phyloP scores from a whole-genome alignment of 1,140 invertebrate genomes.

The Phthorimaea operculella region DNA sequence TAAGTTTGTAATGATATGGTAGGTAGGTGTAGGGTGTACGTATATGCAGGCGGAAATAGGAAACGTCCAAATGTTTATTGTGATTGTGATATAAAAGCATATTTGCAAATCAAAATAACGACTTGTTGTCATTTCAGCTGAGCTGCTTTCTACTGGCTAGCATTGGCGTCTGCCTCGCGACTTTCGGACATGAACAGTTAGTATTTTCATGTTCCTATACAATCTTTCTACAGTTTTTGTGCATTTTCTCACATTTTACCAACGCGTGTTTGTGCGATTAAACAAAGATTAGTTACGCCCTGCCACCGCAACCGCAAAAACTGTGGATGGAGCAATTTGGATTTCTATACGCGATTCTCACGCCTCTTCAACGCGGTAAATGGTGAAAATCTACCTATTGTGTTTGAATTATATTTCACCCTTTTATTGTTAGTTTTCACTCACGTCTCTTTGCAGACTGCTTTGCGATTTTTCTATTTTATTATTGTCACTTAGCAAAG shows the following conservation, averaged over 20 bases:
- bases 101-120: constrained; percentile 18
- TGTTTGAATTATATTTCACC: constrained; percentile 33
- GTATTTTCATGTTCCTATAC: constrained; percentile 39
- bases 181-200: constrained; percentile 64
- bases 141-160: constrained; percentile 54
- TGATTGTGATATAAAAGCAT: too few species aligned
- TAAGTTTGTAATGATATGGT: too few species aligned
- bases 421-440: constrained; percentile 37
- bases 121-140: constrained; percentile 53
- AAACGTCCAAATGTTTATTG: too few species aligned
- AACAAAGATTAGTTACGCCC: constrained; percentile 17
- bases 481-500: constrained; percentile 2
- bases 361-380: constrained; percentile 51
- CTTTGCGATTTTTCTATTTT: constrained; percentile 29
- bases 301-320: constrained; percentile 28
- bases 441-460: constrained; percentile 30
- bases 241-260: constrained; percentile 3
- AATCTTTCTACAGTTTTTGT: constrained; percentile 7
- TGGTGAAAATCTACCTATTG: constrained; percentile 54
- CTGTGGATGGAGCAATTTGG: constrained; percentile 32
- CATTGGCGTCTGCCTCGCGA: constrained; percentile 57
- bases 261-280: constrained; percentile 8
- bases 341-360: constrained; percentile 55
- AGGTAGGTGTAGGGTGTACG: too few species aligned
- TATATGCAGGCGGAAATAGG: too few species aligned